phyloP scores from a whole-genome alignment of 1,140 invertebrate species.

The Heterodera carotae region DNA sequence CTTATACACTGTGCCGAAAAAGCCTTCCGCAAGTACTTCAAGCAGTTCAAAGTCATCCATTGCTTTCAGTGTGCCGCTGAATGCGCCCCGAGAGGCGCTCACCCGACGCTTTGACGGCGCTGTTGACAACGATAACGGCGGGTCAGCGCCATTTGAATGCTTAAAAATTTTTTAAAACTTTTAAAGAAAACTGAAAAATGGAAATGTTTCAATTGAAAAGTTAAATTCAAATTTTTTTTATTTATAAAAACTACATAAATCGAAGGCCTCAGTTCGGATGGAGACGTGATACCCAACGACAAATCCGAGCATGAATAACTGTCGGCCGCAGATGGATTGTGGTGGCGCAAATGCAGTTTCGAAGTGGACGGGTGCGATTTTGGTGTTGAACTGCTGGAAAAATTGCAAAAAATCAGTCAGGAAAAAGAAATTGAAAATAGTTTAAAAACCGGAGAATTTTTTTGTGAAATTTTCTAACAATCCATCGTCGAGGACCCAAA shows the following conservation, averaged over 20 bases:
- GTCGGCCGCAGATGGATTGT: background rate
- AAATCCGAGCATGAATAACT: background rate
- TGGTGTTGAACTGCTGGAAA: background rate
- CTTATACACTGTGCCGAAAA: constrained; percentile 54
- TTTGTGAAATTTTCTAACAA: too few species aligned
- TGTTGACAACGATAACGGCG: constrained; percentile 24
- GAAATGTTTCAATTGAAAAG: too few species aligned
- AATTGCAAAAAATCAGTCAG: background rate
- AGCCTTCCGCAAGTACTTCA: constrained; percentile 46
- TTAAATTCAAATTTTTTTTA: background rate
- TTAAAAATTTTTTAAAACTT: too few species aligned
- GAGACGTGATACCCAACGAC: background rate
- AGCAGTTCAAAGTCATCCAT: constrained; percentile 51
- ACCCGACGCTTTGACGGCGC: constrained; percentile 18
- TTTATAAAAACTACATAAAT: constrained; percentile 2
- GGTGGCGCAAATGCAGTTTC: background rate
- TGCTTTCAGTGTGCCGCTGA: constrained; percentile 34
- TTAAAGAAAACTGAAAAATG: background rate
- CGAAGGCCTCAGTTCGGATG: background rate
- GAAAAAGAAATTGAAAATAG: background rate
- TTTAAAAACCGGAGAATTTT: background rate
- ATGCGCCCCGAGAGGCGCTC: constrained; percentile 23
- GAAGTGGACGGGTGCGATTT: background rate
- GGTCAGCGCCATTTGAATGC: background rate
- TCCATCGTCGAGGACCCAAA: too few species aligned